These are phyloP conservation scores for Gymnocypris eckloni DNA, from an alignment of 2,797 vertebrate genomes.

Conservation along the genomic window DNA sequence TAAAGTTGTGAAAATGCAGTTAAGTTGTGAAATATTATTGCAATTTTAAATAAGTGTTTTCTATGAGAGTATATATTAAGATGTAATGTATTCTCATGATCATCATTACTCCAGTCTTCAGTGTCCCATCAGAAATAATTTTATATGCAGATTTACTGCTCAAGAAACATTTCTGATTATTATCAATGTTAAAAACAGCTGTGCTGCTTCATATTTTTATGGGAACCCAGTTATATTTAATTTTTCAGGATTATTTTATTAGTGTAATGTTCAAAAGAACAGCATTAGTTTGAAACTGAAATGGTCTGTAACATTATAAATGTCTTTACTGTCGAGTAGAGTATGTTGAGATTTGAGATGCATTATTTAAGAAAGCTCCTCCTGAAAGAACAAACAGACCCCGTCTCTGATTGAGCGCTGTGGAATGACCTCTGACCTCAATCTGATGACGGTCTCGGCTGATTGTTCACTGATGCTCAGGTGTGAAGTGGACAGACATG, in stretches of 20 bases:
- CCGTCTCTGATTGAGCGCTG: background rate
- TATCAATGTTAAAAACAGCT: no score
- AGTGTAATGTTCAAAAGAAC: no score
- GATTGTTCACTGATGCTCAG: slow-evolving; percentile 64
- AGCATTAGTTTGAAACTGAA: background rate
- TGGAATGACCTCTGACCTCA: background rate
- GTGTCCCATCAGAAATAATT: background rate
- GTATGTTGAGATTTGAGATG: background rate
- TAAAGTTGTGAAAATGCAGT: no score
- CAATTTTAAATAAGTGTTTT: background rate
- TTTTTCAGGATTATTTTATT: background rate
- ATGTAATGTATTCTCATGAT: background rate
- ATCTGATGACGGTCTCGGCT: background rate
- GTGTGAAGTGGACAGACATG: slow-evolving; percentile 92
- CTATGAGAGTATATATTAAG: background rate
- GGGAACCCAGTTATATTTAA: no score
- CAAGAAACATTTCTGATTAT: background rate
- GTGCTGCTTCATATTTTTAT: no score
- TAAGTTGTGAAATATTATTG: background rate
- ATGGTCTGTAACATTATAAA: background rate
- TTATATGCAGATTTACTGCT: background rate
- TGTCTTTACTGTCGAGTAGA: background rate
- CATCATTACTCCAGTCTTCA: no score
- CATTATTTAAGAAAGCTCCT: background rate
- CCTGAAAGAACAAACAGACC: background rate